These are phyloP conservation scores for Coracias cyanogaster DNA, from an alignment of 2,797 vertebrate species.

Conservation along the genomic window DNA sequence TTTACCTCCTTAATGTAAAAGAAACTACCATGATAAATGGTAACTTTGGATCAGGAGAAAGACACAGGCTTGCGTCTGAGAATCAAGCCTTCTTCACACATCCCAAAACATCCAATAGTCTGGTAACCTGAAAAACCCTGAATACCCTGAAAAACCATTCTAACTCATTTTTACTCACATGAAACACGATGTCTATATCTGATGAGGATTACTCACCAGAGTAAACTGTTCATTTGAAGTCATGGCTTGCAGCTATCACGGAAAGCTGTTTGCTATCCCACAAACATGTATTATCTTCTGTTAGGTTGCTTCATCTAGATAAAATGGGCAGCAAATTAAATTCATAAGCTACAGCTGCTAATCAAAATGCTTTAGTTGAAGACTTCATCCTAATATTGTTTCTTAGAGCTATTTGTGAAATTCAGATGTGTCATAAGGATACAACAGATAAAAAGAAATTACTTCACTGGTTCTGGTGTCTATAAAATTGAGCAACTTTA, in stretches of 20 bases:
- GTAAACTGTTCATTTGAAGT: conserved; percentile 13
- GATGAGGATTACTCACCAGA: not conserved
- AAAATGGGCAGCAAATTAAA: conserved; percentile 22
- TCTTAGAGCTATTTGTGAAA: not conserved
- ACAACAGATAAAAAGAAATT: not conserved
- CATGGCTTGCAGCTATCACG: not conserved
- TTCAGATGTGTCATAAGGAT: conserved; percentile 1
- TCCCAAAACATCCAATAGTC: not conserved
- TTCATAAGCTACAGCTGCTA: not conserved
- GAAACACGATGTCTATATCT: not conserved
- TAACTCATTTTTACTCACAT: not conserved
- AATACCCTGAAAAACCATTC: not conserved
- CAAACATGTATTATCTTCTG: not conserved
- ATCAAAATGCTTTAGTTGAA: conserved; percentile 24
- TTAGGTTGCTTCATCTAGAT: not conserved
- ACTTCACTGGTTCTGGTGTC: not conserved
- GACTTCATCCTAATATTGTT: not conserved
- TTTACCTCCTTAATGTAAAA: not conserved
- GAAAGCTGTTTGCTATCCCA: not conserved
- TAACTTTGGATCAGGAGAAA: not conserved
- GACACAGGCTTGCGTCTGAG: not conserved
- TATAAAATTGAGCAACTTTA: not conserved
- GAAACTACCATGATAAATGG: not conserved
- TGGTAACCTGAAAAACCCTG: not conserved
- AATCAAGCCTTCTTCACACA: not conserved